Percentiles rank a stretch among this genome's conserved stretches.
Evolutionary conservation across 1,140 invertebrate species (phyloP).

Genomic region (silkworm (Bombyx mori)): DNA sequence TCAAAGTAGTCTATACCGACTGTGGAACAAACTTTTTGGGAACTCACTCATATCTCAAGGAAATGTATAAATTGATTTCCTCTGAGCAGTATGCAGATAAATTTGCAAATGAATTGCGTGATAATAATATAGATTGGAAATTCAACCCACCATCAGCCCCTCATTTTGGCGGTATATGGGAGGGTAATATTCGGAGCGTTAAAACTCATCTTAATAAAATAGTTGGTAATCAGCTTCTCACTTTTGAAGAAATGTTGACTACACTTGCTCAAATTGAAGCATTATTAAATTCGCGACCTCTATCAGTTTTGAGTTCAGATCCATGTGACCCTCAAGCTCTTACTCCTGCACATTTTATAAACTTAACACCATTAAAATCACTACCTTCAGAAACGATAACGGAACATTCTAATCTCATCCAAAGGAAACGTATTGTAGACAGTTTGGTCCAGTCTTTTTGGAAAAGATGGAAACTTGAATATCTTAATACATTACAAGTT

Average conservation of each 20-base stretch:
- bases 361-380: background rate
- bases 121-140: background rate
- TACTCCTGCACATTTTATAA: background rate
- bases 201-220: slow-evolving; percentile 6
- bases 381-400: background rate
- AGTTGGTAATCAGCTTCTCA: slow-evolving; percentile 8
- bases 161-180: slow-evolving; percentile 11
- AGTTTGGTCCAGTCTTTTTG: too few species aligned
- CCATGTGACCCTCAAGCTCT: background rate
- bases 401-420: background rate
- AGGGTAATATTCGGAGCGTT: slow-evolving; percentile 5
- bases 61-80: slow-evolving; percentile 12
- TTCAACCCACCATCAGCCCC: slow-evolving; percentile 5
- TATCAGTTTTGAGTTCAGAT: slow-evolving; percentile 7
- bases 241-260: slow-evolving; percentile 5
- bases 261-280: slow-evolving; percentile 6
- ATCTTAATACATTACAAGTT: too few species aligned
- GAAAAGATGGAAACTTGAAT: too few species aligned
- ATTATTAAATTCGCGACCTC: slow-evolving; percentile 6
- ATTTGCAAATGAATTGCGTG: background rate
- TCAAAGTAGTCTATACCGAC: too few species aligned
- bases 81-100: background rate
- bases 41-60: too few species aligned
- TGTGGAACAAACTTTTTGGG: too few species aligned
- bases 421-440: background rate